phyloP scores from a whole-genome alignment of 1,140 invertebrate genomes.

The Nasonia giraulti region DNA sequence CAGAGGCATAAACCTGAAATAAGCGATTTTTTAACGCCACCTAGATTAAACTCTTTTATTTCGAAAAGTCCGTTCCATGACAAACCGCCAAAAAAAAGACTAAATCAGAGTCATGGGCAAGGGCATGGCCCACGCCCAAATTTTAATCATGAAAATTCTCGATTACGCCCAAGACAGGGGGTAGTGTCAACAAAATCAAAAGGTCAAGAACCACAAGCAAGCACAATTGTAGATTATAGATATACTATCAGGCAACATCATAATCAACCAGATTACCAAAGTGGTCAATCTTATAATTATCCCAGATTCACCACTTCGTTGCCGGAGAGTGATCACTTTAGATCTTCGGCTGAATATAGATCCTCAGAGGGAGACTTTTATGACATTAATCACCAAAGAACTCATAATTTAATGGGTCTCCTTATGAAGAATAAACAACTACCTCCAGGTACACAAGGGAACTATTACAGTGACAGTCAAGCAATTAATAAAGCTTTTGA shows the following conservation, averaged over 20 bases:
- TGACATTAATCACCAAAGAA: conserved; percentile 66
- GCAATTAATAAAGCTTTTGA: conserved; percentile 59
- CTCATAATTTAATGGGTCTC: conserved; percentile 68
- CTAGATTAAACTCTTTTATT: conserved; percentile 62
- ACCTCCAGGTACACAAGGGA: conserved; percentile 55
- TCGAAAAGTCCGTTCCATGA: conserved; percentile 65
- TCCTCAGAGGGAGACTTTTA: conserved; percentile 53
- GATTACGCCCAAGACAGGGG: conserved; percentile 51
- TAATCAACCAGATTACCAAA: conserved; percentile 37
- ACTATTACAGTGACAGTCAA: conserved; percentile 53
- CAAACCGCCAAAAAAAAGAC: conserved; percentile 58
- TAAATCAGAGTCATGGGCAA: conserved; percentile 50
- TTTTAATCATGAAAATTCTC: conserved; percentile 43
- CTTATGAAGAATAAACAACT: conserved; percentile 72
- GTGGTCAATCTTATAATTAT: conserved; percentile 52
- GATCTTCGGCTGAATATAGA: conserved; percentile 51
- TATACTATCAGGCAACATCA: conserved; percentile 50
- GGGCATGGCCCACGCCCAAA: conserved; percentile 23
- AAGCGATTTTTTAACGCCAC: conserved; percentile 67
- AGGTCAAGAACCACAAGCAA: conserved; percentile 57
- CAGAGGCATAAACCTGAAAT: conserved; percentile 55
- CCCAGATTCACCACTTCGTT: conserved; percentile 58
- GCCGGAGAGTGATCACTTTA: conserved; percentile 47
- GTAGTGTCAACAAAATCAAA: conserved; percentile 49
- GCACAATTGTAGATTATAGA: conserved; percentile 47